Conservation (phyloP, 2,113 vertebrate genomes). For the Circaetus cinerascens region DNA sequence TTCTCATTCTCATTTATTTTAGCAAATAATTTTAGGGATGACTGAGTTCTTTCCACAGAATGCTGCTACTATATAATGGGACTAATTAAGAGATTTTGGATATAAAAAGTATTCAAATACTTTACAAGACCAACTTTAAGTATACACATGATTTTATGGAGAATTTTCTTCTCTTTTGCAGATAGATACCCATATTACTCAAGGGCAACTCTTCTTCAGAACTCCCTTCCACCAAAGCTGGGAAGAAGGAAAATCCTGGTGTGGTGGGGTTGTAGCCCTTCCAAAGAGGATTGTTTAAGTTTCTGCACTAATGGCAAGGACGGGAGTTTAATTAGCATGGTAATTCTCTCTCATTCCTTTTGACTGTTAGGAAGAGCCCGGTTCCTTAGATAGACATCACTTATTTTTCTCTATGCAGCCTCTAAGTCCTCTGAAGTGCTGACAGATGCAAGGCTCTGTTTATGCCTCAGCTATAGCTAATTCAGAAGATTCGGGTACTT, state of each 20-base stretch:
- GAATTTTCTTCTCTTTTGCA: background rate
- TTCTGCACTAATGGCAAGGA: background rate
- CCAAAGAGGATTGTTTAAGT: background rate
- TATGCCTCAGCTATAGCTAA: background rate
- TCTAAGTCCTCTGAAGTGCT: background rate
- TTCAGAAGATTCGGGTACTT: fast-evolving
- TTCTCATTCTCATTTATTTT: background rate
- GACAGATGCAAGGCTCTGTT: fast-evolving
- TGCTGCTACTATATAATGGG: fast-evolving
- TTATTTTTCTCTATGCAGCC: background rate
- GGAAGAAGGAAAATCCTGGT: background rate
- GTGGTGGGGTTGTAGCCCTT: background rate
- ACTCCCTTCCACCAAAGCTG: no score
- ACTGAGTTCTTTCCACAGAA: background rate
- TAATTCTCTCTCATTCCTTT: background rate
- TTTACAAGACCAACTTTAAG: background rate
- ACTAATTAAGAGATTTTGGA: background rate
- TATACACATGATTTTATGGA: fast-evolving
- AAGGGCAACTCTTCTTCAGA: background rate
- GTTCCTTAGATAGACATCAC: background rate
- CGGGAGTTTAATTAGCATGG: background rate
- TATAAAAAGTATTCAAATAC: background rate
- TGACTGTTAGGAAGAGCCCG: background rate
- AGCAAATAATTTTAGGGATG: slow-evolving; percentile 20
- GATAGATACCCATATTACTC: fast-evolving